These are phyloP conservation scores for Lophotriccus pileatus DNA, from an alignment of 2,797 vertebrate genomes.

Conservation along the genomic window DNA sequence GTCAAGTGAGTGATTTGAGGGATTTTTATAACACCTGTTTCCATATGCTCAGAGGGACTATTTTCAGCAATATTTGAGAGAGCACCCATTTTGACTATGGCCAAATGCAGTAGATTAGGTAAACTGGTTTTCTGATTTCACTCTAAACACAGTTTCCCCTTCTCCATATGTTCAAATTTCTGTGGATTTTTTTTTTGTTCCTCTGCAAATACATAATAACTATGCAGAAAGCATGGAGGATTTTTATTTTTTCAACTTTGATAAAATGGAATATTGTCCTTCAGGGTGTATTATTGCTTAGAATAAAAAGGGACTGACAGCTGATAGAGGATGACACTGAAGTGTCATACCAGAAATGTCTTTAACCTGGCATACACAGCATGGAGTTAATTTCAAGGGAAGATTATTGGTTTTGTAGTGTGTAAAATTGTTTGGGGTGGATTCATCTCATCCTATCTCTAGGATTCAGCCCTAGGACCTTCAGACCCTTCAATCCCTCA, in stretches of 20 bases:
- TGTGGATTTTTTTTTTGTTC: neutral
- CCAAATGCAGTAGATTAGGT: neutral
- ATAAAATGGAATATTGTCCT: neutral
- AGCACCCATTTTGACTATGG: neutral
- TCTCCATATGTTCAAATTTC: neutral
- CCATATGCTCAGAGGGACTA: neutral
- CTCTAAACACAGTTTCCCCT: neutral
- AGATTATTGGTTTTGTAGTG: accelerated
- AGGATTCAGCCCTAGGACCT: neutral
- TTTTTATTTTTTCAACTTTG: neutral
- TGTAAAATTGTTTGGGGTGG: neutral
- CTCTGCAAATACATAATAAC: neutral
- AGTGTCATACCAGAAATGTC: neutral
- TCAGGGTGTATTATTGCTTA: neutral
- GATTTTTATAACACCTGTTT: conserved; percentile 63
- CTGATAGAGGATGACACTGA: neutral
- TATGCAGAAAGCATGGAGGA: neutral
- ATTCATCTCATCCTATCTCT: neutral
- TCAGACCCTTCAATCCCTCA: neutral
- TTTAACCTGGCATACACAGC: neutral
- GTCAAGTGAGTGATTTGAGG: conserved; percentile 36
- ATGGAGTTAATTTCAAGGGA: neutral
- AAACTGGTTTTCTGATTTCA: neutral
- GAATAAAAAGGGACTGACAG: neutral
- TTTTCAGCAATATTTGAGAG: neutral